A percentile compares a stretch with the other conserved stretches of the same genome.
These are phyloP conservation scores for Megalops atlanticus DNA, from an alignment of 2,113 vertebrate genomes.

Conservation along the genomic window DNA sequence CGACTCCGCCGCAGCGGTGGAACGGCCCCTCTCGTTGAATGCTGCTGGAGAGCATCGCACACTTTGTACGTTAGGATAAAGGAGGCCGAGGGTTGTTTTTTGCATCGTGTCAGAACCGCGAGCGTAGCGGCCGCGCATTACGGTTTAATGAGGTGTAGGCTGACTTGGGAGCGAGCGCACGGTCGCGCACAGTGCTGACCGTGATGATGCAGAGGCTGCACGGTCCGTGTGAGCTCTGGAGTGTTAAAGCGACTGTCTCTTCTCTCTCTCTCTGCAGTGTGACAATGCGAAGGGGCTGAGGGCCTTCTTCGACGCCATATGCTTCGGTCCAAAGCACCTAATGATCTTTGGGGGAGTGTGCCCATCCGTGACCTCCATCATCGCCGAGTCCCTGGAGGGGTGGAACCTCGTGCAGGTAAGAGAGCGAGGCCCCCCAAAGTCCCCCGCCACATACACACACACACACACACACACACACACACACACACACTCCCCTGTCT, in stretches of 20 bases:
- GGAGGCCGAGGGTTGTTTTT: conserved; percentile 5
- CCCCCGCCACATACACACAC: not conserved
- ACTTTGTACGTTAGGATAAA: conserved; percentile 22
- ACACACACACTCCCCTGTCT: not conserved
- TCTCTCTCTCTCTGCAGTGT: conserved; percentile 71
- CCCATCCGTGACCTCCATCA: conserved; percentile 96
- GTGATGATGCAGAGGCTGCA: no score
- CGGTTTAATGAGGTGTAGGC: not conserved
- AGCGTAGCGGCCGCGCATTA: not conserved
- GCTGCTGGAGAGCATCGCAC: conserved; percentile 4
- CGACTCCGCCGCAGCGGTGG: conserved; percentile 54
- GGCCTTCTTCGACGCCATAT: conserved; percentile 99
- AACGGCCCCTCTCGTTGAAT: conserved; percentile 30
- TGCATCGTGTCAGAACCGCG: not conserved
- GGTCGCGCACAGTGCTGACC: no score
- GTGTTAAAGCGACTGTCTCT: no score
- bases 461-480: not conserved
- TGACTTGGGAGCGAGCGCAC: no score
- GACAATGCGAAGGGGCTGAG: conserved; percentile 97
- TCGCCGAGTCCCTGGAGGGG: conserved; percentile 94
- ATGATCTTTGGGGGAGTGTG: conserved; percentile 99
- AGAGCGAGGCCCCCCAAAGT: not conserved
- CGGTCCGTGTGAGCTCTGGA: no score
- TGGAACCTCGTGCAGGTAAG: conserved; percentile 99
- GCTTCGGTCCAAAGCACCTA: conserved; percentile 95